Conservation (phyloP, 1,140 invertebrate species). For the Aphis gossypii region DNA sequence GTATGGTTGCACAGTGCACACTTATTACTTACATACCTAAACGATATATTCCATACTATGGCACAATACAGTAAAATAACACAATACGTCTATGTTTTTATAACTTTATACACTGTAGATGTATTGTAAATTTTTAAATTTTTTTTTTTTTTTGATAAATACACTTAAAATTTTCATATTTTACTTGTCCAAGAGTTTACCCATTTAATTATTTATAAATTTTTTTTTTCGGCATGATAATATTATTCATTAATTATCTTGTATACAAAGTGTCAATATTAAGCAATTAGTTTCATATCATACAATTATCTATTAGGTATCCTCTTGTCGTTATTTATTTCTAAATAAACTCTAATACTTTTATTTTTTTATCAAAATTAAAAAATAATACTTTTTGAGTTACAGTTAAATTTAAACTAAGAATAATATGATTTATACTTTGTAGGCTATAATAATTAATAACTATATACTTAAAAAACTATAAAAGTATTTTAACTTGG, state of each 20-base stretch:
- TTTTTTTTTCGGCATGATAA: background rate
- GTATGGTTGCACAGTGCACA: background rate
- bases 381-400: background rate
- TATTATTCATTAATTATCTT: background rate
- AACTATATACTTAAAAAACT: background rate
- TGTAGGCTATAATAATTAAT: background rate
- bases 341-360: background rate
- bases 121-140: background rate
- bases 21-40: background rate
- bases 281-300: background rate
- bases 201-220: background rate
- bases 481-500: too few species aligned
- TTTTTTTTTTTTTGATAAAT: too few species aligned
- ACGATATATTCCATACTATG: background rate
- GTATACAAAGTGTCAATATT: background rate
- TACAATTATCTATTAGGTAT: background rate
- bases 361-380: background rate
- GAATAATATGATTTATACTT: background rate
- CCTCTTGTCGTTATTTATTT: background rate
- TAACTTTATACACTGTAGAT: too few species aligned
- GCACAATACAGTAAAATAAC: background rate
- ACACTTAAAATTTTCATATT: background rate
- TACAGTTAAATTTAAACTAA: background rate
- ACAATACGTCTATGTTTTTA: background rate
- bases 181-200: background rate